phyloP scores from a whole-genome alignment of 2,888 invertebrate genomes.

The Arge pagana region DNA sequence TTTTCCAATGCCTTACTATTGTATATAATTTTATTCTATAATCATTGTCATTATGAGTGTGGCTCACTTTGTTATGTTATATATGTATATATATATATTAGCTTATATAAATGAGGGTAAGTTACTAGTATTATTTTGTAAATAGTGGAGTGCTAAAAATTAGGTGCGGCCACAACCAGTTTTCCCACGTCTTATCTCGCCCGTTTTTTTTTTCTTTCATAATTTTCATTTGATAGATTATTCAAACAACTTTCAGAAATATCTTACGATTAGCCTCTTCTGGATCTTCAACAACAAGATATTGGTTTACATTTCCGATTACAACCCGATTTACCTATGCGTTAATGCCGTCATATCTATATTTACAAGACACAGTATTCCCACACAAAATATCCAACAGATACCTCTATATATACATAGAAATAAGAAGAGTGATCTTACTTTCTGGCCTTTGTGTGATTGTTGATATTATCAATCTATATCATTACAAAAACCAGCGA shows the following conservation, averaged over 20 bases:
- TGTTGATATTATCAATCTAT: slow-evolving; percentile 26
- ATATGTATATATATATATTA: too few relatives aligned
- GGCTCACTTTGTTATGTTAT: too few relatives aligned
- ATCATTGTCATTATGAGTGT: too few relatives aligned
- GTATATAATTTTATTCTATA: slow-evolving; percentile 16
- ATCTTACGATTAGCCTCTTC: background rate
- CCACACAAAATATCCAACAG: background rate
- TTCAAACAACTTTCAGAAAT: background rate
- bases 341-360: slow-evolving; percentile 50
- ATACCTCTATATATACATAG: background rate
- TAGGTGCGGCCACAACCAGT: slow-evolving; percentile 46
- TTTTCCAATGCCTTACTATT: too few relatives aligned
- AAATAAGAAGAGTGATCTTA: slow-evolving; percentile 14
- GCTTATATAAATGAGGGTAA: too few relatives aligned
- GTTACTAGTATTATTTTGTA: too few relatives aligned
- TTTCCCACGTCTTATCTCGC: slow-evolving; percentile 23
- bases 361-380: slow-evolving; percentile 37
- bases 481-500: slow-evolving; percentile 39
- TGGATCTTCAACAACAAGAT: background rate
- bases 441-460: slow-evolving; percentile 9
- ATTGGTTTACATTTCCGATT: background rate
- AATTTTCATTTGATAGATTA: slow-evolving; percentile 1
- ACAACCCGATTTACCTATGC: slow-evolving; percentile 29
- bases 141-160: slow-evolving; percentile 14
- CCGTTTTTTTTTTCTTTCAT: too few relatives aligned